Percentiles rank a stretch among this genome's conserved stretches.
Conservation (phyloP, 2,113 vertebrate genomes). For the Gallinago jamesoni region DNA sequence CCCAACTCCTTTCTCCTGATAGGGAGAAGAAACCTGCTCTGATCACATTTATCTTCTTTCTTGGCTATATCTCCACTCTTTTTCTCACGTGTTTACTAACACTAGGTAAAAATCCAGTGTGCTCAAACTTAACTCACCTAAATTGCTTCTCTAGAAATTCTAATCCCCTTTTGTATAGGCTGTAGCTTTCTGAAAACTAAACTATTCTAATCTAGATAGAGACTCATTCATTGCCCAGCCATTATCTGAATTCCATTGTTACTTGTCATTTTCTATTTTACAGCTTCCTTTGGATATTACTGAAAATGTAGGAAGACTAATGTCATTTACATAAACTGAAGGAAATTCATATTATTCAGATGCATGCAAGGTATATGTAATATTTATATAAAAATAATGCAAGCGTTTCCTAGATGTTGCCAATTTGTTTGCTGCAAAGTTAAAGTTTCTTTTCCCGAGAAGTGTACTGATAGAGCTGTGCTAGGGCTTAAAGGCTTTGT, state of each 20-base stretch:
- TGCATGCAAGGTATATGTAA: background rate
- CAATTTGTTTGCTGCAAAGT: background rate
- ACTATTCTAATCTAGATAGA: background rate
- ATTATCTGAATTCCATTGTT: background rate
- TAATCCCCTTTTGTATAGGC: background rate
- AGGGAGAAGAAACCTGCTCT: background rate
- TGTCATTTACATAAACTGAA: background rate
- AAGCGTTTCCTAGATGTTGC: background rate
- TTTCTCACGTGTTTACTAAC: background rate
- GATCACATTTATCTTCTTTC: background rate
- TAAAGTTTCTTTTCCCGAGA: background rate
- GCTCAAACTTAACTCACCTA: background rate
- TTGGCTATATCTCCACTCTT: background rate
- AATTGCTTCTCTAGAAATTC: background rate
- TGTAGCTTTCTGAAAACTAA: background rate
- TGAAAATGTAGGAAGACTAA: background rate
- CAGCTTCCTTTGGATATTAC: background rate
- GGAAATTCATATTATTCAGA: constrained; percentile 1
- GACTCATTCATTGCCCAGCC: background rate
- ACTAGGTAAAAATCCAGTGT: background rate
- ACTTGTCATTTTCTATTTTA: background rate
- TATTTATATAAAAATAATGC: constrained; percentile 16
- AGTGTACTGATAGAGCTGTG: background rate
- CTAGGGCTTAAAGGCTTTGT: background rate
- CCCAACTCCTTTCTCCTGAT: background rate